Evolutionary conservation across 2,113 vertebrate species (phyloP).

Genomic region (Otolemur garnettii): DNA sequence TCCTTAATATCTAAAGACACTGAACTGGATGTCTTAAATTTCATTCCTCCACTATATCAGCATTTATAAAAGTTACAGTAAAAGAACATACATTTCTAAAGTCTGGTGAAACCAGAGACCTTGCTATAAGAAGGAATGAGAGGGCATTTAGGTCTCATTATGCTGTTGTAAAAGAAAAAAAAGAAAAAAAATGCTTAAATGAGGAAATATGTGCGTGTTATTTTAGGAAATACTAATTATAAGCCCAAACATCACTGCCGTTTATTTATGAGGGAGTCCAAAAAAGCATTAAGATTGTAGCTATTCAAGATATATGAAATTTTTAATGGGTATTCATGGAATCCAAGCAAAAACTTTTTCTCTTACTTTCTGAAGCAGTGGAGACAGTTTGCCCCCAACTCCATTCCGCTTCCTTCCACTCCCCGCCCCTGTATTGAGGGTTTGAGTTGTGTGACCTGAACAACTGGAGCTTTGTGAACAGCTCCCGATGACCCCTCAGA

Average conservation of each 20-base stretch:
- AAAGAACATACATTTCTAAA: not conserved
- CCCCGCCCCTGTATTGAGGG: not conserved
- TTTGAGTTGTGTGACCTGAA: conserved; percentile 63
- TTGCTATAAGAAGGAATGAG: not conserved
- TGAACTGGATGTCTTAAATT: not conserved
- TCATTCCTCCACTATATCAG: not conserved
- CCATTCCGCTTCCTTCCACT: not conserved
- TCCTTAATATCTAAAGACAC: not conserved
- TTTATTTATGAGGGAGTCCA: not conserved
- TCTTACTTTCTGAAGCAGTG: not conserved
- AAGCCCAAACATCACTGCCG: not conserved
- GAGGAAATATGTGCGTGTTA: not conserved
- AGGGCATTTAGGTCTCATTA: not conserved
- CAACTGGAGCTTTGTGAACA: conserved; percentile 69
- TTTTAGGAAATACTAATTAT: conserved; percentile 13
- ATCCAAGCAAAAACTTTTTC: not conserved
- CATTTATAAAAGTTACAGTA: not conserved
- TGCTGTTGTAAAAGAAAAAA: not conserved
- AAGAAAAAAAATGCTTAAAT: not conserved
- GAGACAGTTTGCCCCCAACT: not conserved
- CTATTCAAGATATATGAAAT: not conserved
- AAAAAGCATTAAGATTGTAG: not conserved
- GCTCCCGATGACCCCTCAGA: not conserved
- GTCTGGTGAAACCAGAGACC: not conserved
- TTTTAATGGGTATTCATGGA: not conserved